phyloP scores from a whole-genome alignment of 35 echinoderm and acorn worm genomes.

The Hemicentrotus pulcherrimus region DNA sequence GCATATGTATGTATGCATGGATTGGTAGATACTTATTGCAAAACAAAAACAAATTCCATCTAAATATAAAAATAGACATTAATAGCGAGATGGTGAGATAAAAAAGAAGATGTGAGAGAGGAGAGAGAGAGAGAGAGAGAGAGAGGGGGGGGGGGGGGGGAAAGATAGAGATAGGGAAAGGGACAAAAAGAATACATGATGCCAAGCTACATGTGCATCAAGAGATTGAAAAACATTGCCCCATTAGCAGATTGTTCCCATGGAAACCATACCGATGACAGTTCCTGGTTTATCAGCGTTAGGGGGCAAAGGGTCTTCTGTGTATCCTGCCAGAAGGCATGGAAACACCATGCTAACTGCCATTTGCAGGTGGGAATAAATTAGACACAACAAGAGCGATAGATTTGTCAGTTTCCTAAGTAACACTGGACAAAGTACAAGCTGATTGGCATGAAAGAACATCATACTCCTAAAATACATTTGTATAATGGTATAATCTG shows the following conservation, averaged over 20 bases:
- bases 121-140: neutral
- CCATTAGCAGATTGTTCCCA: neutral
- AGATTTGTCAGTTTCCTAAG: neutral
- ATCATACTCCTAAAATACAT: neutral
- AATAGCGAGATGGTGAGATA: too few species aligned
- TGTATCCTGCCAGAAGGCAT: neutral
- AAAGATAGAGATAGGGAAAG: neutral
- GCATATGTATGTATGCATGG: too few species aligned
- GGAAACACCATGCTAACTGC: neutral
- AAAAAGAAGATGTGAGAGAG: too few species aligned
- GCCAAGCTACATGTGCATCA: neutral
- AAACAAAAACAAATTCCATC: too few species aligned
- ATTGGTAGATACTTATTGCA: too few species aligned
- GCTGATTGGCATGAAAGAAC: neutral
- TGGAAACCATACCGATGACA: neutral
- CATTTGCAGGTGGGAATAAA: neutral
- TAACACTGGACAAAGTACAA: neutral
- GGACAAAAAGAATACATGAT: neutral
- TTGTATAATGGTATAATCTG: neutral
- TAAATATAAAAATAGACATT: too few species aligned
- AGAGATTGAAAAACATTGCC: neutral
- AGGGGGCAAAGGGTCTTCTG: neutral
- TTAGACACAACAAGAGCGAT: neutral
- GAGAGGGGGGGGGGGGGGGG: neutral
- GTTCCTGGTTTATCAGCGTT: neutral